Evolutionary conservation across 2,797 vertebrate genomes (phyloP).

Genomic region (Melanotaenia trifasciata): DNA sequence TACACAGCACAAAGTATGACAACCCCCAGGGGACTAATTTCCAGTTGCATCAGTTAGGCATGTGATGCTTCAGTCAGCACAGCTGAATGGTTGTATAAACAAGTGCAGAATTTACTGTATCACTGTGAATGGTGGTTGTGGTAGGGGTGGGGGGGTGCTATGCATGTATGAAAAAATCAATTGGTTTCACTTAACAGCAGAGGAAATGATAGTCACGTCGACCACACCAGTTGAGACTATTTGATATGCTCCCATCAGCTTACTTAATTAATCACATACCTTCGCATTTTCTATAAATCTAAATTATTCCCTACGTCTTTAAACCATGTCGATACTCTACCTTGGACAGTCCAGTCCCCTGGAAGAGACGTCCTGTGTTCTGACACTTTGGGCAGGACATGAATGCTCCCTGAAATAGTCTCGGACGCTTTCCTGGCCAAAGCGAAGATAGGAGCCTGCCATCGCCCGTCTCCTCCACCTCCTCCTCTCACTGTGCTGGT

Average conservation of each 20-base stretch:
- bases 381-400: conserved; percentile 85
- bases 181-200: background rate
- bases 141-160: background rate
- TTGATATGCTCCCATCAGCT: background rate
- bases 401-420: conserved; percentile 86
- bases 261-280: background rate
- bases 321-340: conserved; percentile 56
- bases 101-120: background rate
- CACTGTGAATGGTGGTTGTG: background rate
- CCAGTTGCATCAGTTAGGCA: conserved; percentile 34
- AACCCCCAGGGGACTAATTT: background rate
- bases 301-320: background rate
- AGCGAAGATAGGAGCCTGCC: conserved; percentile 88
- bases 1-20: conserved; percentile 1
- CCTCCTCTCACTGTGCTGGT: conserved; percentile 58
- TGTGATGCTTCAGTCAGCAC: conserved; percentile 35
- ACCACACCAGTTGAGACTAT: background rate
- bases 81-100: background rate
- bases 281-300: background rate
- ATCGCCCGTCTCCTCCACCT: conserved; percentile 79
- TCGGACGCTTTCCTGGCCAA: conserved; percentile 88
- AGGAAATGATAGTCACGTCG: background rate
- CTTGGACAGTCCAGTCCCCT: conserved; percentile 82
- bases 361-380: conserved; percentile 78
- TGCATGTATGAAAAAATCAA: conserved; percentile 27